Percentiles rank a stretch among this genome's conserved stretches.
Conservation (phyloP, 2,113 vertebrate genomes). For the Platysternon megacephalum region DNA sequence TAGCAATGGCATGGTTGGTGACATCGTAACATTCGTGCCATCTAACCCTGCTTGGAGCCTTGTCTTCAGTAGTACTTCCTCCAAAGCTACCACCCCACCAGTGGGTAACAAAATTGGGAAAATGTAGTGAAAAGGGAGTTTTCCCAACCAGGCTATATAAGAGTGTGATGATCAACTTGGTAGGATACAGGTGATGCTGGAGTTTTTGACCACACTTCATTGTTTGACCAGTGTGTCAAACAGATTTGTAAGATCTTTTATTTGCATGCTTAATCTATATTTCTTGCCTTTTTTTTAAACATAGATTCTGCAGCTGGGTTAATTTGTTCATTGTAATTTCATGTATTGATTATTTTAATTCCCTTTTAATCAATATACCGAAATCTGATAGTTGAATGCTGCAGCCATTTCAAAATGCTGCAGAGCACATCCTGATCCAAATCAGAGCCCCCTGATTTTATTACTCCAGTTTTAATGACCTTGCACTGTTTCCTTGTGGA, state of each 20-base stretch:
- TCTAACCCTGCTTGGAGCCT: not conserved
- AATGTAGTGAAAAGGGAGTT: not conserved
- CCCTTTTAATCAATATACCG: not conserved
- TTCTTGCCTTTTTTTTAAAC: not conserved
- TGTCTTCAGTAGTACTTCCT: not conserved
- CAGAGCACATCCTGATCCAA: not conserved
- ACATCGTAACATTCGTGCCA: too few relatives aligned
- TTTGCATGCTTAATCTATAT: not conserved
- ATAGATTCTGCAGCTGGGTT: not conserved
- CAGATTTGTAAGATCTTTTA: not conserved
- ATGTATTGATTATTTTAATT: not conserved
- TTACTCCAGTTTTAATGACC: not conserved
- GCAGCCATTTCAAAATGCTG: not conserved
- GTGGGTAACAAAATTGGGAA: not conserved
- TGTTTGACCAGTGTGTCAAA: not conserved
- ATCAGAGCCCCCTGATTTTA: not conserved
- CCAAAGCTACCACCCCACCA: not conserved
- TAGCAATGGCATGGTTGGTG: not conserved
- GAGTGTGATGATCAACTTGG: fast-evolving
- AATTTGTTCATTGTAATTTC: not conserved
- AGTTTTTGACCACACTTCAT: not conserved
- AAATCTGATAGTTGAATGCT: not conserved
- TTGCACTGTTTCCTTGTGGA: not conserved
- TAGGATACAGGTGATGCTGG: not conserved
- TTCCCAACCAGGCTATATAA: not conserved